Base-by-base conservation (phyloP, 2,888 invertebrate species). In the Acanthosepion pharaonis region DNA sequence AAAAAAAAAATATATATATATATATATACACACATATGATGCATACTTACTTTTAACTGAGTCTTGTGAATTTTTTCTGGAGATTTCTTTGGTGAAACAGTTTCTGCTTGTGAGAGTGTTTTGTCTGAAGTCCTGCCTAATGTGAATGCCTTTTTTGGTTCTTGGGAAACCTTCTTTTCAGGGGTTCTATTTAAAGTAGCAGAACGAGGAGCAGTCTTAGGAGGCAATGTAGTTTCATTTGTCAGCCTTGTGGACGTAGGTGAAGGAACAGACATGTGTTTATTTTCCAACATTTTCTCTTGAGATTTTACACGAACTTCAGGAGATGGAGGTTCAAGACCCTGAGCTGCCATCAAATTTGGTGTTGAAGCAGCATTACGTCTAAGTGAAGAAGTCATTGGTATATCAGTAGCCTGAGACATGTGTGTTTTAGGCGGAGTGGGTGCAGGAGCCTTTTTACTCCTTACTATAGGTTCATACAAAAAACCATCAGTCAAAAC, bases 401-500 rank as follows among this genome's bases (percentile, higher is more conserved):
- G 78, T n/a, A 0, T 28, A 6, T 78, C 78, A 78, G n/a, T n/a
- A 28, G 51, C 28, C 15, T 20, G 92, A 15, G 92, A 51, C 15
- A 18, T 4, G n/a, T 92, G 5, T 92, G n/a, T 20, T 6, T 20
- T 25, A n/a, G 92, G n/a, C 53, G 94, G 91, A 51, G 28, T 59
- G 48, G 94, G 55, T 20, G 94, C 51, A n/a, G 95, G 91, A 5
- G 95, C 94, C 18, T 95, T 94, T 15, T 95, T 94, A 93, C 94
- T 95, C 6, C 64, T 94, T 55, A 95, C 95, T 55, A 95, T 95
- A 94, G 96, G 96, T 51, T 96, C 96, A 95, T 96, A 96, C 20
- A 96, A 96, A 95, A 96, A 97, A 25, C 96, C 96, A 95, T 96
- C 96, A 94, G 96, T 96, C 23, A 96, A 94, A 64, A 96, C 95